Conservation (phyloP, 1,140 invertebrate species). For the Hypothenemus hampei region DNA sequence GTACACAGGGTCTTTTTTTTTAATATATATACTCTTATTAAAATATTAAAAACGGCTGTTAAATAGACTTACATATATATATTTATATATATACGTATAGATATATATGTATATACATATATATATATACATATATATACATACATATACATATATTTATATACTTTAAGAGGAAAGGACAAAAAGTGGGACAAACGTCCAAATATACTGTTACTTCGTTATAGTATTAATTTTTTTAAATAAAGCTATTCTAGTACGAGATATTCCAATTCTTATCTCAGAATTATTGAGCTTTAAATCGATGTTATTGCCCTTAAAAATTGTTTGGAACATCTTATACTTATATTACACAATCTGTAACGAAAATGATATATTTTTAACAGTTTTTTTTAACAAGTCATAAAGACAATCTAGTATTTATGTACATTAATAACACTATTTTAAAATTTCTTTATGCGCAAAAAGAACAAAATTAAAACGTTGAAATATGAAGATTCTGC, state of each 20-base stretch:
- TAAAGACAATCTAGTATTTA: constrained; percentile 28
- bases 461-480: too few species aligned
- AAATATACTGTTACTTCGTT: constrained; percentile 22
- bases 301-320: not conserved
- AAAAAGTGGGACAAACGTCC: constrained; percentile 32
- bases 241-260: constrained; percentile 6
- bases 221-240: too few species aligned
- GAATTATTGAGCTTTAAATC: not conserved
- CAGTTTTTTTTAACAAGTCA: constrained; percentile 23
- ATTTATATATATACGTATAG: too few species aligned
- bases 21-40: constrained; percentile 22
- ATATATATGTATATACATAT: too few species aligned
- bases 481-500: too few species aligned
- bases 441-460: constrained; percentile 3
- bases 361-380: constrained; percentile 21
- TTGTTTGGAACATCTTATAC: constrained; percentile 14
- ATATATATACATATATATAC: too few species aligned
- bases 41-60: constrained; percentile 34
- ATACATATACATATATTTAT: too few species aligned
- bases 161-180: constrained; percentile 29
- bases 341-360: constrained; percentile 14
- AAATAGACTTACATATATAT: too few species aligned
- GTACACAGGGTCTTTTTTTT: constrained; percentile 13
- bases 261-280: constrained; percentile 5
- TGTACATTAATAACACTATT: too few species aligned